Percentiles rank a stretch among this genome's conserved stretches.
Conservation (phyloP, 2,113 vertebrate species). For the Bubo scandiacus region DNA sequence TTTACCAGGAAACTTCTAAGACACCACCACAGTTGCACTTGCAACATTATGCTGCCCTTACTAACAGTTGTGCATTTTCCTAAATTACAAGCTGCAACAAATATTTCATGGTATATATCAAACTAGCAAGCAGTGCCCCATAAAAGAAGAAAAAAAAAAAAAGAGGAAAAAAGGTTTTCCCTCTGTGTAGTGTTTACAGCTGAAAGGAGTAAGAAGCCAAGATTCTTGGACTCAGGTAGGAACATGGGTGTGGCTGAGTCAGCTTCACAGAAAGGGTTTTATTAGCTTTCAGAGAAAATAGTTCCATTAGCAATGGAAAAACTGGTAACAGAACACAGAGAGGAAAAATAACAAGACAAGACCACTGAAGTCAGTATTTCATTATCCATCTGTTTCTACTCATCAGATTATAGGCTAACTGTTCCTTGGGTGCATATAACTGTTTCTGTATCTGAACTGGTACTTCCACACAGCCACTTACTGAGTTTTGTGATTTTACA, state of each 20-base stretch:
- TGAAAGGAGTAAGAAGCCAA: background rate
- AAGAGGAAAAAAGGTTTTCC: background rate
- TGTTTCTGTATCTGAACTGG: background rate
- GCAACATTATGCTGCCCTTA: background rate
- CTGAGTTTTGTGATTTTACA: background rate
- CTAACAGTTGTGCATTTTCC: background rate
- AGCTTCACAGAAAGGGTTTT: background rate
- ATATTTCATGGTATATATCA: background rate
- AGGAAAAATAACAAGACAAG: background rate
- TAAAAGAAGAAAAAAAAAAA: background rate
- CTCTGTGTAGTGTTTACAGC: background rate
- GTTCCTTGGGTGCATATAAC: background rate
- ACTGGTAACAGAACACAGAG: background rate
- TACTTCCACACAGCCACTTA: background rate
- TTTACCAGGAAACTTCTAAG: background rate
- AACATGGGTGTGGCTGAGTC: background rate
- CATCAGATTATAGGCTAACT: background rate
- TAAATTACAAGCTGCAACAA: background rate
- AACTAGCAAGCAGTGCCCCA: background rate
- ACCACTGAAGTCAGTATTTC: background rate
- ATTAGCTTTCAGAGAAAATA: background rate
- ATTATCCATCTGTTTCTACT: background rate
- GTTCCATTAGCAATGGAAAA: background rate
- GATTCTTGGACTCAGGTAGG: background rate
- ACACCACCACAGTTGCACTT: background rate